These are phyloP conservation scores for Acrocephalus arundinaceus DNA, from an alignment of 2,113 vertebrate genomes.

Conservation along the genomic window DNA sequence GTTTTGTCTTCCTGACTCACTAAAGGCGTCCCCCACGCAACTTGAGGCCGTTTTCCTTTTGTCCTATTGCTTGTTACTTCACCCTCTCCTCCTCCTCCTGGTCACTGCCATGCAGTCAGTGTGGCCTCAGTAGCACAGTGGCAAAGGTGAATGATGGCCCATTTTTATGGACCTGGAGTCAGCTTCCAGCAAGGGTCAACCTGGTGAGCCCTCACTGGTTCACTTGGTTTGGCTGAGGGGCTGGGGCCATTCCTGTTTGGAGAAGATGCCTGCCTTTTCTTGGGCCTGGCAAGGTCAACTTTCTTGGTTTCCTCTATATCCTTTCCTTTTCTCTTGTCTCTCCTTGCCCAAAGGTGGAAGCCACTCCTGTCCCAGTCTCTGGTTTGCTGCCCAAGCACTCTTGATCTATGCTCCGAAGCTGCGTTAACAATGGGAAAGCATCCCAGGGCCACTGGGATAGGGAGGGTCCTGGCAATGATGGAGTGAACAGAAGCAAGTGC, in stretches of 20 bases:
- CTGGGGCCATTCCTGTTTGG: neutral
- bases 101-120: neutral
- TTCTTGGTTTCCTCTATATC: neutral
- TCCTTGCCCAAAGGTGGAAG: neutral
- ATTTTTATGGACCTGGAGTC: neutral
- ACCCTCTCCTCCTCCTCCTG: neutral
- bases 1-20: neutral
- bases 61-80: accelerated
- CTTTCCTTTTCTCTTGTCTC: neutral
- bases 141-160: neutral
- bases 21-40: accelerated
- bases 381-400: neutral
- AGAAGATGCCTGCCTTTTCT: neutral
- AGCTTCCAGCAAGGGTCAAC: neutral
- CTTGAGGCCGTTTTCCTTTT: neutral
- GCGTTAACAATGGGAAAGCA: accelerated
- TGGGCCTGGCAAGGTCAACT: neutral
- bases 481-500: neutral
- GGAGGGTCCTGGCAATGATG: too few species aligned
- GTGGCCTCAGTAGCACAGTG: neutral
- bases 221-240: neutral
- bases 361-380: neutral
- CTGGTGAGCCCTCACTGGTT: neutral
- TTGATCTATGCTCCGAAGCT: accelerated
- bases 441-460: neutral